These are phyloP conservation scores for Xenopus borealis DNA, from an alignment of 2,113 vertebrate genomes.

Conservation along the genomic window DNA sequence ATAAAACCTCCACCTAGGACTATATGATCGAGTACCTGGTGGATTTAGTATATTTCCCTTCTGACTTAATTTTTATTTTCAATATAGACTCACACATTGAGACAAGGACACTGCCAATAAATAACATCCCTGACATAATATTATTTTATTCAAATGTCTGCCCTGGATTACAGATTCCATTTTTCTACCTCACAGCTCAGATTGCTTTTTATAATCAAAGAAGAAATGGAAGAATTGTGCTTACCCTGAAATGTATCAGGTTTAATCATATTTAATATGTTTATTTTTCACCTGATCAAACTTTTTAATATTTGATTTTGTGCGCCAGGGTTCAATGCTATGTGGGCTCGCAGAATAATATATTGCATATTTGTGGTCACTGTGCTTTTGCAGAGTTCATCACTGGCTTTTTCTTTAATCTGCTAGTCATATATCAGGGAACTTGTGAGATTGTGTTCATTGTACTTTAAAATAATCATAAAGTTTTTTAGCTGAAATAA, in stretches of 20 bases:
- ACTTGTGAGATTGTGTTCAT: too few relatives aligned
- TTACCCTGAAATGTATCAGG: slow-evolving; percentile 71
- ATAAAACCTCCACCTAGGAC: too few relatives aligned
- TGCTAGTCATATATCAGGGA: too few relatives aligned
- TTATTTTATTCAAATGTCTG: slow-evolving; percentile 49
- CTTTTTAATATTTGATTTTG: slow-evolving; percentile 67
- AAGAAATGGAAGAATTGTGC: slow-evolving; percentile 74
- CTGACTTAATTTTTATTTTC: too few relatives aligned
- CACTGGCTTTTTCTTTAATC: slow-evolving; percentile 2
- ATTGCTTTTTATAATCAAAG: slow-evolving; percentile 79
- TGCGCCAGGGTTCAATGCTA: slow-evolving; percentile 66
- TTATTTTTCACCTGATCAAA: slow-evolving; percentile 80
- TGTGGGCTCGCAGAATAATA: slow-evolving; percentile 49
- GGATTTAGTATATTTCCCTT: too few relatives aligned
- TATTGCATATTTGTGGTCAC: slow-evolving; percentile 54
- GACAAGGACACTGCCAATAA: too few relatives aligned
- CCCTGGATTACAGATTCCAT: slow-evolving; percentile 59
- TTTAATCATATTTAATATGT: slow-evolving; percentile 80
- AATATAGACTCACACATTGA: too few relatives aligned
- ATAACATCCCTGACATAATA: background rate
- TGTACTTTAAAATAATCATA: too few relatives aligned
- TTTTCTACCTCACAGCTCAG: slow-evolving; percentile 72
- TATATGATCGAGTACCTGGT: too few relatives aligned
- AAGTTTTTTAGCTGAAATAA: too few relatives aligned
- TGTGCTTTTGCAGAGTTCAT: slow-evolving; percentile 30